A percentile compares a stretch with the other conserved stretches of the same genome.
Evolutionary conservation across 2,888 invertebrate species (phyloP).

Genomic region (Plebejus argus): DNA sequence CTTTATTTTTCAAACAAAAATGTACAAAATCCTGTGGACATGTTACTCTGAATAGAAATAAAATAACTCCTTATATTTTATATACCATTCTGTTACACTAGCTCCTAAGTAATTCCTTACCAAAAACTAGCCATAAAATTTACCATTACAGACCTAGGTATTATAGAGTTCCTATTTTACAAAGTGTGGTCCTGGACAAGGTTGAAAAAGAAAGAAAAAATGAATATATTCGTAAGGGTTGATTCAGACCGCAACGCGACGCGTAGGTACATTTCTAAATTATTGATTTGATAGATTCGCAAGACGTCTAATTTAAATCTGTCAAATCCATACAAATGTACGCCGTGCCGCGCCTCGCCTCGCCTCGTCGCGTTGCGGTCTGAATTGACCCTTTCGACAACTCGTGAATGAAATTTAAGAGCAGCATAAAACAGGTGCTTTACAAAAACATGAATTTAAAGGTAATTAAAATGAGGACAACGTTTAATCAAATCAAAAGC

Average conservation of each 20-base stretch:
- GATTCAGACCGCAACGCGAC: too few species aligned
- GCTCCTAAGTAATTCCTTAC: not conserved
- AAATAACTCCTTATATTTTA: not conserved
- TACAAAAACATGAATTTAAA: conserved; percentile 14
- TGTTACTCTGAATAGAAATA: not conserved
- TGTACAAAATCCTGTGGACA: not conserved
- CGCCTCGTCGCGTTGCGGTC: too few species aligned
- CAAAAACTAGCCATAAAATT: too few species aligned
- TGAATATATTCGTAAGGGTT: too few species aligned
- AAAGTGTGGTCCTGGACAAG: not conserved
- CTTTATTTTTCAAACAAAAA: not conserved
- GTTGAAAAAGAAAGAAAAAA: not conserved
- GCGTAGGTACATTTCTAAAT: too few species aligned
- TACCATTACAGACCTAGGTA: too few species aligned
- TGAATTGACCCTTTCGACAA: too few species aligned
- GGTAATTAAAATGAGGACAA: conserved; percentile 32
- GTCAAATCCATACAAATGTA: too few species aligned
- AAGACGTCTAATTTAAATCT: too few species aligned
- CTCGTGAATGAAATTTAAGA: not conserved
- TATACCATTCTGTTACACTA: not conserved
- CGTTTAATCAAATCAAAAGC: conserved; percentile 43
- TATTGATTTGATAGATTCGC: too few species aligned
- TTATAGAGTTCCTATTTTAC: too few species aligned
- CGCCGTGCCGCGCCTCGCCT: too few species aligned
- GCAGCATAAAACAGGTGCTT: not conserved